phyloP scores from a whole-genome alignment of 2,113 vertebrate species.

The Sinocyclocheilus grahami region DNA sequence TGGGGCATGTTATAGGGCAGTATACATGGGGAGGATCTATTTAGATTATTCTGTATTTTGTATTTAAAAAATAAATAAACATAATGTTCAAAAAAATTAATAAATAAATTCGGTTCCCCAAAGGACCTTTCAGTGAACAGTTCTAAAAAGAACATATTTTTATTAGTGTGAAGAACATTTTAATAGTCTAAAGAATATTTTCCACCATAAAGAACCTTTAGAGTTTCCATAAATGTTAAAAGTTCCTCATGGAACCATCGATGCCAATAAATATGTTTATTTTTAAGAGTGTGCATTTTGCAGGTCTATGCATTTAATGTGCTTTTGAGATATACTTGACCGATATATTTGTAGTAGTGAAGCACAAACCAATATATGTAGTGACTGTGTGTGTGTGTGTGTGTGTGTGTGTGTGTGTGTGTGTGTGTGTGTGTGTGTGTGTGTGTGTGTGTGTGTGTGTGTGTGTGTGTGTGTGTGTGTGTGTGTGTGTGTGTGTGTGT shows the following conservation, averaged over 20 bases:
- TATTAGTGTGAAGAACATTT: no score
- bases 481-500: slow-evolving; percentile 32
- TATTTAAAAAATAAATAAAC: no score
- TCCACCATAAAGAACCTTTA: background rate
- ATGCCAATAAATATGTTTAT: background rate
- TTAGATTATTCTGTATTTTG: no score
- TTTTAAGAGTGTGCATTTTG: background rate
- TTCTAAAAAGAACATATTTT: no score
- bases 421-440: slow-evolving; percentile 44
- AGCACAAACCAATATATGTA: background rate
- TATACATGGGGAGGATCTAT: background rate
- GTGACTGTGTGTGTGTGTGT: slow-evolving; percentile 8
- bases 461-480: slow-evolving; percentile 1
- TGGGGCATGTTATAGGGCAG: background rate
- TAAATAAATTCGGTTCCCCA: no score
- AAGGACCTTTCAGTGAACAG: no score
- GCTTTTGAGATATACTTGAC: background rate
- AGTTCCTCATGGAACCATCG: no score
- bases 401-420: slow-evolving; percentile 39
- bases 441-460: slow-evolving; percentile 28
- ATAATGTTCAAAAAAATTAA: no score
- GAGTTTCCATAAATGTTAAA: background rate
- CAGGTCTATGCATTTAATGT: background rate
- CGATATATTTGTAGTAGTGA: background rate
- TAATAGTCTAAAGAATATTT: background rate